phyloP scores from a whole-genome alignment of 2,797 vertebrate species.

The Scyliorhinus canicula region DNA sequence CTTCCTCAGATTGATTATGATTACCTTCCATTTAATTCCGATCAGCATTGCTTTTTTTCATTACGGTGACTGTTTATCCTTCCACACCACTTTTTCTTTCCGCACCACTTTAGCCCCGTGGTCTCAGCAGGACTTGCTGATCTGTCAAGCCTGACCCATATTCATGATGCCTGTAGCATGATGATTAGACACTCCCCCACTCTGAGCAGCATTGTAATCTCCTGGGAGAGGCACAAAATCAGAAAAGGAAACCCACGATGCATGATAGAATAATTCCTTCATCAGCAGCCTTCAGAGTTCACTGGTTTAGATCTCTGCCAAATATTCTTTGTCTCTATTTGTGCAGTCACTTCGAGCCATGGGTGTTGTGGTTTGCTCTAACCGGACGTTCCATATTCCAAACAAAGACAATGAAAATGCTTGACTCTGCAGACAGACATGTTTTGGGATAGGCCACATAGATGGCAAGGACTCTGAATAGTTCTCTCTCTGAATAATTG shows the following conservation, averaged over 20 bases:
- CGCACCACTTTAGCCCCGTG: background rate
- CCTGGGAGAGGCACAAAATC: background rate
- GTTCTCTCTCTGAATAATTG: background rate
- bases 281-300: background rate
- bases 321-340: background rate
- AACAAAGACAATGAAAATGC: background rate
- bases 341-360: background rate
- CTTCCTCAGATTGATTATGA: background rate
- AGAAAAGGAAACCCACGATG: background rate
- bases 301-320: background rate
- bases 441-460: background rate
- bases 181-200: background rate
- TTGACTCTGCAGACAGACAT: background rate
- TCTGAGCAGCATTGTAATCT: background rate
- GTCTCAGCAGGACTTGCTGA: background rate
- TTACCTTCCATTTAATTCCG: background rate
- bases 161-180: background rate
- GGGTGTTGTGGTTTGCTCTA: background rate
- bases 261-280: background rate
- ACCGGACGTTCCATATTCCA: background rate
- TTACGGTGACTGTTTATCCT: background rate
- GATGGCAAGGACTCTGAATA: background rate
- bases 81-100: background rate
- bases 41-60: background rate
- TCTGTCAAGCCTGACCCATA: background rate